These are phyloP conservation scores for Leptopilina myrica DNA, from an alignment of 2,888 invertebrate genomes.

Conservation along the genomic window DNA sequence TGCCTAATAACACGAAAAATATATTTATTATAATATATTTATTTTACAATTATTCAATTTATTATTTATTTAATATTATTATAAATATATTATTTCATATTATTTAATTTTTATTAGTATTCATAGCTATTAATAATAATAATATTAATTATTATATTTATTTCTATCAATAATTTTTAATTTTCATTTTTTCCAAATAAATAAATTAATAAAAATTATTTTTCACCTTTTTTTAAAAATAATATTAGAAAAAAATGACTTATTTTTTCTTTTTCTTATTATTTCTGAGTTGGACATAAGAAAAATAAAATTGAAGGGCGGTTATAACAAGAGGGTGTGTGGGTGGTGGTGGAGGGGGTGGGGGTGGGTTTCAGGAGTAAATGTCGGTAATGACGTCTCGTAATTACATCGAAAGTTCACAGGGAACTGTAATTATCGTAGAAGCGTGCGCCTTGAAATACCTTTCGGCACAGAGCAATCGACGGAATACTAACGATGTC, in stretches of 20 bases:
- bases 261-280: background rate
- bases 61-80: too few species aligned
- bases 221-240: too few species aligned
- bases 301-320: background rate
- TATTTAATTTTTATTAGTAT: too few species aligned
- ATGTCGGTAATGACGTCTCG: constrained; percentile 69
- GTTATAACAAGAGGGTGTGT: background rate
- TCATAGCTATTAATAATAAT: too few species aligned
- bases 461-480: constrained; percentile 58
- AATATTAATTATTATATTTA: too few species aligned
- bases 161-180: too few species aligned
- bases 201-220: too few species aligned
- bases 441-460: constrained; percentile 60
- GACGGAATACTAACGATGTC: constrained; percentile 52
- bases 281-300: background rate
- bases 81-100: too few species aligned
- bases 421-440: constrained; percentile 67
- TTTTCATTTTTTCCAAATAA: too few species aligned
- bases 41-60: too few species aligned
- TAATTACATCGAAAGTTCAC: constrained; percentile 71
- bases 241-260: background rate
- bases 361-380: constrained; percentile 52
- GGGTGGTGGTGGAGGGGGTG: background rate
- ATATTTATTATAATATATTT: too few species aligned
- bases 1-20: too few species aligned